Conservation (phyloP, 2,797 vertebrate species). For the Tinamus major region DNA sequence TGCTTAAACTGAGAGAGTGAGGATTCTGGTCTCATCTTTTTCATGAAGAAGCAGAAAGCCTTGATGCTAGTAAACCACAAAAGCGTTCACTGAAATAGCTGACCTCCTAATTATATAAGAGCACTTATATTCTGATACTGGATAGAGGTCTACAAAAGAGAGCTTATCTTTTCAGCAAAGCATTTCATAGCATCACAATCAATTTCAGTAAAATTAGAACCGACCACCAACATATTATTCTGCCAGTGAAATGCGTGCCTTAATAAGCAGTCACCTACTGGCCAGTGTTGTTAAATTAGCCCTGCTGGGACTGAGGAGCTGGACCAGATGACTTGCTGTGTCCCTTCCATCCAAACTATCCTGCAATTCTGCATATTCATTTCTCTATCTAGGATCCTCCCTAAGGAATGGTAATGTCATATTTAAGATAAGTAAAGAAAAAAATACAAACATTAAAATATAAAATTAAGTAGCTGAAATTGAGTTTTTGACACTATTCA, state of each 20-base stretch:
- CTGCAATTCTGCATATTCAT: not conserved
- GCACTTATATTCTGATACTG: not conserved
- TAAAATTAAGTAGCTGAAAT: not conserved
- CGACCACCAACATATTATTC: not conserved
- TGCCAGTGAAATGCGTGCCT: not conserved
- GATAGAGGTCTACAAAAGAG: not conserved
- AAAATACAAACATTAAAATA: not conserved
- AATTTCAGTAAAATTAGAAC: not conserved
- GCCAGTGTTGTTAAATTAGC: not conserved
- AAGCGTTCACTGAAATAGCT: not conserved
- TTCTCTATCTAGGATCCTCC: not conserved
- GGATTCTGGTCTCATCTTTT: not conserved
- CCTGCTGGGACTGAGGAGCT: not conserved
- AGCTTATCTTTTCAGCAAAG: not conserved
- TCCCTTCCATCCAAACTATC: constrained; percentile 4
- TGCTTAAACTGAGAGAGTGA: not conserved
- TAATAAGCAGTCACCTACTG: not conserved
- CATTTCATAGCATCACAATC: not conserved
- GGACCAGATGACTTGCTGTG: not conserved
- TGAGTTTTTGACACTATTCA: not conserved
- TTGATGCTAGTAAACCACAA: not conserved
- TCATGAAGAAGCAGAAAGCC: not conserved
- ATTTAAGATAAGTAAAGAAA: too few species aligned
- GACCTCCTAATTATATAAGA: not conserved
- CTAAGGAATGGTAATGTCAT: not conserved